Conservation (phyloP, 2,113 vertebrate genomes). For the Mugil cephalus region DNA sequence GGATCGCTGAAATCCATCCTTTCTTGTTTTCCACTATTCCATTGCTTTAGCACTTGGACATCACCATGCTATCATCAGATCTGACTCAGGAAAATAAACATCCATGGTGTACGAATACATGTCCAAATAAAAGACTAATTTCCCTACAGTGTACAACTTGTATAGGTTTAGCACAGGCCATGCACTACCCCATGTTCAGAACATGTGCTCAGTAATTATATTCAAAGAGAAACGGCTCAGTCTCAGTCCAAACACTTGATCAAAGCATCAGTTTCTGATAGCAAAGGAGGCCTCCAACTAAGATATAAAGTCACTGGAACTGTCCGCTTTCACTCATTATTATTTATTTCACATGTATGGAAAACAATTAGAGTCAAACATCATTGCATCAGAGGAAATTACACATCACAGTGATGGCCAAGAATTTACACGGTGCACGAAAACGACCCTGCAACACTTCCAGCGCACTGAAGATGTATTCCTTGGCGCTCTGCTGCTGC, state of each 20-base stretch:
- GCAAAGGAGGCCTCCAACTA: constrained; percentile 36
- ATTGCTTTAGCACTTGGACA: background rate
- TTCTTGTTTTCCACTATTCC: background rate
- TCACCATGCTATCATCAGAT: constrained; percentile 12
- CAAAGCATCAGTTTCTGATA: constrained; percentile 55
- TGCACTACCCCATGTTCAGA: constrained; percentile 48
- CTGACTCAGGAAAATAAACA: background rate
- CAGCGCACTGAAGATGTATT: constrained; percentile 48
- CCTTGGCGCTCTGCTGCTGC: constrained; percentile 35
- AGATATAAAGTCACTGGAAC: constrained; percentile 53
- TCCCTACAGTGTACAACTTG: background rate
- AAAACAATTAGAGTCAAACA: constrained; percentile 56
- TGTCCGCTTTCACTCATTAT: constrained; percentile 56
- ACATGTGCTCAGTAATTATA: constrained; percentile 57
- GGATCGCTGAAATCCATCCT: background rate
- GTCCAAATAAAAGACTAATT: constrained; percentile 1
- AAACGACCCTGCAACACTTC: constrained; percentile 46
- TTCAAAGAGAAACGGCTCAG: constrained; percentile 49
- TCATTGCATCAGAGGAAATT: constrained; percentile 67
- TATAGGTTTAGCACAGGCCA: constrained; percentile 3
- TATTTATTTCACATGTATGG: constrained; percentile 55
- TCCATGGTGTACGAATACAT: constrained; percentile 1
- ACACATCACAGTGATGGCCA: constrained; percentile 64
- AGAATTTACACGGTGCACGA: constrained; percentile 39
- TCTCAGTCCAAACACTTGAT: constrained; percentile 68